A percentile compares a stretch with the other conserved stretches of the same genome.
These are phyloP conservation scores for Oeneis ivallda DNA, from an alignment of 2,888 invertebrate species.

Conservation along the genomic window DNA sequence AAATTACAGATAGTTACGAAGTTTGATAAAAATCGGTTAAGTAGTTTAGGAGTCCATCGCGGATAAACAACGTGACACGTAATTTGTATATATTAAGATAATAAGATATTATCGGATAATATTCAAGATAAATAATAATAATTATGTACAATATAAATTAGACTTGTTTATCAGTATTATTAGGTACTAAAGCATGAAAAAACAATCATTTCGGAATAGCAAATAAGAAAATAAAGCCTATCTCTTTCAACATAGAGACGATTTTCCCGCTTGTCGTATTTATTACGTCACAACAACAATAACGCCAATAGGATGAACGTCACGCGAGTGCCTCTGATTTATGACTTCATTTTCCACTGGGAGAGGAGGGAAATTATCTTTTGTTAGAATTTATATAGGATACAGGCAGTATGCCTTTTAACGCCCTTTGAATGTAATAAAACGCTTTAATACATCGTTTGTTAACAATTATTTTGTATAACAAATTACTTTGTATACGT, in stretches of 20 bases:
- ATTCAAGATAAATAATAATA: neutral
- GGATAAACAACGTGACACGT: too few species aligned
- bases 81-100: too few species aligned
- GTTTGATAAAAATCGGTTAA: too few species aligned
- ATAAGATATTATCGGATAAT: neutral
- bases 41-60: too few species aligned
- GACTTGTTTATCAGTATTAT: slow-evolving; percentile 1
- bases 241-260: slow-evolving; percentile 24
- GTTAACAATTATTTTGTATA: slow-evolving; percentile 29
- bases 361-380: slow-evolving; percentile 44
- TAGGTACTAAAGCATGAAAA: slow-evolving; percentile 5
- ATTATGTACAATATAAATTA: slow-evolving; percentile 23
- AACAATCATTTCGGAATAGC: slow-evolving; percentile 7
- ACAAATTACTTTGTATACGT: slow-evolving; percentile 22
- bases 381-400: slow-evolving; percentile 42
- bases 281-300: slow-evolving; percentile 39
- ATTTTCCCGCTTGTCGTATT: slow-evolving; percentile 36
- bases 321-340: slow-evolving; percentile 50
- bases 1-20: too few species aligned
- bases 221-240: slow-evolving; percentile 17
- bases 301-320: slow-evolving; percentile 52
- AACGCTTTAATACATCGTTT: slow-evolving; percentile 33
- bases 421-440: slow-evolving; percentile 36
- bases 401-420: slow-evolving; percentile 37
- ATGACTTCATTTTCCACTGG: slow-evolving; percentile 50